These are phyloP conservation scores for Myzus persicae DNA, from an alignment of 1,140 invertebrate species.

Conservation along the genomic window DNA sequence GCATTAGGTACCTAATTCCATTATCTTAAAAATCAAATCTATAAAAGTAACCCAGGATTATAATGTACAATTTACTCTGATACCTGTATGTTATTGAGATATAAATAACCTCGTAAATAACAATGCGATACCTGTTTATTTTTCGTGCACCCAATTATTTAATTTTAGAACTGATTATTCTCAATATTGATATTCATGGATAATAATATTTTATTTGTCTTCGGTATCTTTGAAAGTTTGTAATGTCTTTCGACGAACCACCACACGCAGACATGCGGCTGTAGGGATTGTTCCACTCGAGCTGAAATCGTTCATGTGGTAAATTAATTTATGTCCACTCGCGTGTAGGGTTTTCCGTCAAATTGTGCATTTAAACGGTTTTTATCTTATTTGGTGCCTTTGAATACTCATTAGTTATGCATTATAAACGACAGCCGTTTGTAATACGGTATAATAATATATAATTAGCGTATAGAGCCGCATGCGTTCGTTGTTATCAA, in stretches of 20 bases:
- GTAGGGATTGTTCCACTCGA: background rate
- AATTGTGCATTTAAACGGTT: background rate
- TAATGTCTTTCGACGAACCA: background rate
- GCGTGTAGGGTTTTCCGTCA: background rate
- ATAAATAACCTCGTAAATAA: background rate
- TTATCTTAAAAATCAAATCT: background rate
- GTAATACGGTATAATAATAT: background rate
- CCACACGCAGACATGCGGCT: background rate
- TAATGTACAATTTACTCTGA: background rate
- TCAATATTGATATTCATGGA: background rate
- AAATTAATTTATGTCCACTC: slow-evolving; percentile 25
- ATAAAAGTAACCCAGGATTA: background rate
- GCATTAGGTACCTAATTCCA: background rate
- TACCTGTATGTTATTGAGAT: background rate
- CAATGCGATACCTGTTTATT: background rate
- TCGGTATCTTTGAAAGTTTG: background rate
- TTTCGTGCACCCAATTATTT: background rate
- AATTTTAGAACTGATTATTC: background rate
- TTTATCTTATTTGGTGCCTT: background rate
- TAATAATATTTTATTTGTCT: background rate
- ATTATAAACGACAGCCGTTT: background rate
- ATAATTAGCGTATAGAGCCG: background rate
- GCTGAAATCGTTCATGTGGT: slow-evolving; percentile 4
- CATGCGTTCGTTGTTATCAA: background rate
- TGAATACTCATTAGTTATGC: slow-evolving; percentile 29